Evolutionary conservation across 2,113 vertebrate species (phyloP).

Genomic region (Vanacampus margaritifer): DNA sequence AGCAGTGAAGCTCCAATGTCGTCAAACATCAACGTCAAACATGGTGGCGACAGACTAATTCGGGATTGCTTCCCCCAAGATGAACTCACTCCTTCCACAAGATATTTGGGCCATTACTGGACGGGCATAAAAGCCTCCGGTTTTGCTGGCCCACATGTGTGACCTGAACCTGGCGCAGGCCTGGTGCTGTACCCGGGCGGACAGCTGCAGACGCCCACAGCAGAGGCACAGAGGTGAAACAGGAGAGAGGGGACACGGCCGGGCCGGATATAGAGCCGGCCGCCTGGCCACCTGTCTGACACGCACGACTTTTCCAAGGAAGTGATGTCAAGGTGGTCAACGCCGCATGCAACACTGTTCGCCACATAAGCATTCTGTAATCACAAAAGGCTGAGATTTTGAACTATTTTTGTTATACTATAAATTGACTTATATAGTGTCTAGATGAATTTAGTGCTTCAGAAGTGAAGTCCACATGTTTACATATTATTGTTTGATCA

Average conservation of each 20-base stretch:
- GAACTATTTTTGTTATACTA: too few species aligned
- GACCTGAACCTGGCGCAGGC: conserved; percentile 51
- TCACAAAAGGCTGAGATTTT: neutral
- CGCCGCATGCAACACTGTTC: conserved; percentile 34
- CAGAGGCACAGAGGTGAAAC: conserved; percentile 49
- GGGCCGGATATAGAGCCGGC: conserved; percentile 60
- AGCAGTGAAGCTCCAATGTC: neutral
- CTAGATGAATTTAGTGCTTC: too few species aligned
- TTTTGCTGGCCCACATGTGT: conserved; percentile 44
- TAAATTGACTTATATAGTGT: too few species aligned
- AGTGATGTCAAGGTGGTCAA: conserved; percentile 62
- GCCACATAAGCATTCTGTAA: conserved; percentile 19
- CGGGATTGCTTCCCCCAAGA: conserved; percentile 5
- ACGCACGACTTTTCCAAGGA: conserved; percentile 61
- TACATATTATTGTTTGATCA: too few species aligned
- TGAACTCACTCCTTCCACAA: conserved; percentile 27
- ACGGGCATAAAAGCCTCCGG: conserved; percentile 31
- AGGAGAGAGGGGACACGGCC: conserved; percentile 50
- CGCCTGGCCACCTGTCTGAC: conserved; percentile 61
- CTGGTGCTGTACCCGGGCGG: conserved; percentile 54
- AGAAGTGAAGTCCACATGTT: too few species aligned
- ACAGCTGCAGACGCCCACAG: conserved; percentile 52
- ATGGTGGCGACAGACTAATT: conserved; percentile 6
- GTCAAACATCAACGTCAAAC: neutral
- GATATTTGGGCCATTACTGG: conserved; percentile 30